Conservation (phyloP, 2,113 vertebrate species). For the Toxotes chatareus region DNA sequence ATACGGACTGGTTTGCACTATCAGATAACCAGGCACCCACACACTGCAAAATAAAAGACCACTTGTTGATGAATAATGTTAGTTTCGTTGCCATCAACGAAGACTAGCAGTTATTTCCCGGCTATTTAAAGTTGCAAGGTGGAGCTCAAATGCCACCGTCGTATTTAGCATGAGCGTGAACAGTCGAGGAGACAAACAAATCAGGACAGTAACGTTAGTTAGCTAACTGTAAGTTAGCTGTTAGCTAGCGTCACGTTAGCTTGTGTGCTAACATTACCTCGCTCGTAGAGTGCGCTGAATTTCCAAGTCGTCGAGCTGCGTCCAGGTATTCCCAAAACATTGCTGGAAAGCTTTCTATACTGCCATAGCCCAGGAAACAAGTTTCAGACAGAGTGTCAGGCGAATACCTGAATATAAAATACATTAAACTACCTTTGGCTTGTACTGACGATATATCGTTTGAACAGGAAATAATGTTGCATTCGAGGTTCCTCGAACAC, state of each 20-base stretch:
- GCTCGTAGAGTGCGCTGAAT: constrained; percentile 60
- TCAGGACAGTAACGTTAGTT: constrained; percentile 14
- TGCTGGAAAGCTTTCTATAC: constrained; percentile 29
- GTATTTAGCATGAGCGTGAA: accelerated
- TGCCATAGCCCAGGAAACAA: constrained; percentile 29
- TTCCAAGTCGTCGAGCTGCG: constrained; percentile 60
- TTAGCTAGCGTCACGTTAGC: constrained; percentile 66
- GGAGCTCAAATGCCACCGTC: background rate
- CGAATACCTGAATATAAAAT: constrained; percentile 46
- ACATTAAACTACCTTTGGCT: constrained; percentile 61
- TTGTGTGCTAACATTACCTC: constrained; percentile 74
- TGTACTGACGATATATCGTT: constrained; percentile 48
- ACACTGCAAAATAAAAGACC: constrained; percentile 52
- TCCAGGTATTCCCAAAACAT: constrained; percentile 69
- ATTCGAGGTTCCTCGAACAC: constrained; percentile 33
- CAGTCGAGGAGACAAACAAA: background rate
- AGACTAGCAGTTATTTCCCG: accelerated
- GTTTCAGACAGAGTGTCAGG: background rate
- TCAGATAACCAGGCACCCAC: constrained; percentile 15
- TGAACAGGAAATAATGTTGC: constrained; percentile 75
- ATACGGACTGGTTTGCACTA: background rate
- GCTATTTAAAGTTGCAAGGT: background rate
- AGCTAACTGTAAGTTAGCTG: constrained; percentile 54
- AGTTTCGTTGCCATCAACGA: constrained; percentile 11
- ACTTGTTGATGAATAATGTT: constrained; percentile 72